These are phyloP conservation scores for Heterotis niloticus DNA, from an alignment of 2,113 vertebrate species.

Conservation along the genomic window DNA sequence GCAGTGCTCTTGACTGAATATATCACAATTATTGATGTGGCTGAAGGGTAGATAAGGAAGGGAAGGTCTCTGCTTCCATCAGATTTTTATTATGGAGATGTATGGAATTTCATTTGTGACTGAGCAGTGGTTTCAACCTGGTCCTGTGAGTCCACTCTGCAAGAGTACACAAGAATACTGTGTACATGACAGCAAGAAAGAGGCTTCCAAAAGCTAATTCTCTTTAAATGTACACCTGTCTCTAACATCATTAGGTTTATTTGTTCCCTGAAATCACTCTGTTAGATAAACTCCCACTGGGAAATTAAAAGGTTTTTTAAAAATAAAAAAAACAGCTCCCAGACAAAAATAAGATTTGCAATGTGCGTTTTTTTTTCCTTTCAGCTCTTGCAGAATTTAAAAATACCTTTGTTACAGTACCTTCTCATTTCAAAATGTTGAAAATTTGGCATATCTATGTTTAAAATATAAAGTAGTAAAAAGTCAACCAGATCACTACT, in stretches of 20 bases:
- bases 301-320: too few species aligned
- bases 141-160: constrained; percentile 55
- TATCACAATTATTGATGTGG: constrained; percentile 34
- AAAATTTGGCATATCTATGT: too few species aligned
- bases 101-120: constrained; percentile 36
- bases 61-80: constrained; percentile 41
- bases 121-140: constrained; percentile 45
- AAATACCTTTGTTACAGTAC: too few species aligned
- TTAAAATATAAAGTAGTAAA: too few species aligned
- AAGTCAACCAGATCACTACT: too few species aligned
- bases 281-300: too few species aligned
- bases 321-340: too few species aligned
- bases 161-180: constrained; percentile 28
- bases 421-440: too few species aligned
- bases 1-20: constrained; percentile 26
- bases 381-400: too few species aligned
- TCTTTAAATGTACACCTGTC: not conserved
- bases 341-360: too few species aligned
- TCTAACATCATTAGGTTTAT: not conserved
- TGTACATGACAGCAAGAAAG: not conserved
- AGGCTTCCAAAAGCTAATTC: too few species aligned
- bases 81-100: constrained; percentile 41
- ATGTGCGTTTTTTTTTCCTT: too few species aligned
- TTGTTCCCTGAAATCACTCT: not conserved
- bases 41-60: constrained; percentile 25